Percentiles rank a stretch among this genome's conserved stretches.
Conservation (phyloP, 2,113 vertebrate genomes). For the Rhinolophus sinicus region DNA sequence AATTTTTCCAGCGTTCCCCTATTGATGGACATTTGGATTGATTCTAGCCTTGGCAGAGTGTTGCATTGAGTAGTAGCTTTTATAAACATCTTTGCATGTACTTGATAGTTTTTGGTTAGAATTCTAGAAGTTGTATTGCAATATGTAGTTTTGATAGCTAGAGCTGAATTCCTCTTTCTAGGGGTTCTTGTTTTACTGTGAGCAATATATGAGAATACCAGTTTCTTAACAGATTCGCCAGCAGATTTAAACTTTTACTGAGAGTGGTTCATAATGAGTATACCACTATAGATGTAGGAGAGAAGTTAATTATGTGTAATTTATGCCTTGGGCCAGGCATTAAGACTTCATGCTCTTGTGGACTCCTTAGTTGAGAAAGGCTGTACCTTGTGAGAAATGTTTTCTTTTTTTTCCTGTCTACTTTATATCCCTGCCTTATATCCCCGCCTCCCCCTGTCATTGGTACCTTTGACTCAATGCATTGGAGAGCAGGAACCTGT, state of each 20-base stretch:
- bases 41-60: neutral
- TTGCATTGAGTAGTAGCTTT: neutral
- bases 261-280: neutral
- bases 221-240: neutral
- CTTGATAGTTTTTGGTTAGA: neutral
- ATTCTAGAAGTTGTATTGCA: neutral
- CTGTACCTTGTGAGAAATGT: neutral
- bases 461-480: neutral
- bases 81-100: neutral
- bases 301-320: neutral
- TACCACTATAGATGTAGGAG: neutral
- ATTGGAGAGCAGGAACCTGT: neutral
- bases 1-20: neutral
- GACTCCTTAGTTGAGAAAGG: conserved; percentile 3
- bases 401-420: neutral
- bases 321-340: neutral
- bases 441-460: too few species aligned
- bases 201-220: neutral
- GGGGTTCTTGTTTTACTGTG: neutral
- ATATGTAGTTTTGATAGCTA: neutral
- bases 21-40: neutral
- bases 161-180: neutral
- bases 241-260: neutral
- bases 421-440: neutral
- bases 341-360: neutral